Conservation (phyloP, 2,888 invertebrate genomes). For the Anticlea derivata region DNA sequence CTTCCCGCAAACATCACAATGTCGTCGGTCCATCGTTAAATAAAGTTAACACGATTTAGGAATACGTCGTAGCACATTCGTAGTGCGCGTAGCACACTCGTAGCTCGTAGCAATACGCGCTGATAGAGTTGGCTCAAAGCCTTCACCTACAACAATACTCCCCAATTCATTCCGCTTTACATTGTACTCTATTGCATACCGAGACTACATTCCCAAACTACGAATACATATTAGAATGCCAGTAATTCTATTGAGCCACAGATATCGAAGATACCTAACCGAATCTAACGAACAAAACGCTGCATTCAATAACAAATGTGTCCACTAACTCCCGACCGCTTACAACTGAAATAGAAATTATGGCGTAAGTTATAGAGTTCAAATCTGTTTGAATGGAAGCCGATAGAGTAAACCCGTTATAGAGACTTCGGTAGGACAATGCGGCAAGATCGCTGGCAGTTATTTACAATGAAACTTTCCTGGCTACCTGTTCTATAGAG, state of each 20-base stretch:
- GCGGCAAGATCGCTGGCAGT: constrained; percentile 37
- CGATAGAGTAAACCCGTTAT: constrained; percentile 29
- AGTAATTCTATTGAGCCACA: constrained; percentile 23
- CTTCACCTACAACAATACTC: not conserved
- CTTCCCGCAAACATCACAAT: no score
- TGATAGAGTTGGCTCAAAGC: constrained; percentile 1
- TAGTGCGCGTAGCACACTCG: constrained; percentile 9
- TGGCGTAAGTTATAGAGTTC: constrained; percentile 37
- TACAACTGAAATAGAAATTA: constrained; percentile 32
- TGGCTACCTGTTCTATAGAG: constrained; percentile 25
- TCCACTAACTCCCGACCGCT: constrained; percentile 29
- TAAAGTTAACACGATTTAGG: no score
- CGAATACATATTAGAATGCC: constrained; percentile 16
- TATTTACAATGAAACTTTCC: constrained; percentile 36
- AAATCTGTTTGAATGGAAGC: constrained; percentile 36
- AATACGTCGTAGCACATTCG: constrained; percentile 9
- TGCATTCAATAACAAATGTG: constrained; percentile 38
- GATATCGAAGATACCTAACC: constrained; percentile 24
- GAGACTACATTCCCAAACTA: constrained; percentile 7
- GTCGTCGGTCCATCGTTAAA: no score
- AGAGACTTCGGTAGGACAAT: constrained; percentile 31
- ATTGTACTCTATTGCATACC: constrained; percentile 15
- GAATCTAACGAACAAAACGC: constrained; percentile 36
- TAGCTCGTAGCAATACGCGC: not conserved
- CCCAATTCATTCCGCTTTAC: not conserved